Conservation (phyloP, 2,888 invertebrate genomes). For the Frankliniella fusca region DNA sequence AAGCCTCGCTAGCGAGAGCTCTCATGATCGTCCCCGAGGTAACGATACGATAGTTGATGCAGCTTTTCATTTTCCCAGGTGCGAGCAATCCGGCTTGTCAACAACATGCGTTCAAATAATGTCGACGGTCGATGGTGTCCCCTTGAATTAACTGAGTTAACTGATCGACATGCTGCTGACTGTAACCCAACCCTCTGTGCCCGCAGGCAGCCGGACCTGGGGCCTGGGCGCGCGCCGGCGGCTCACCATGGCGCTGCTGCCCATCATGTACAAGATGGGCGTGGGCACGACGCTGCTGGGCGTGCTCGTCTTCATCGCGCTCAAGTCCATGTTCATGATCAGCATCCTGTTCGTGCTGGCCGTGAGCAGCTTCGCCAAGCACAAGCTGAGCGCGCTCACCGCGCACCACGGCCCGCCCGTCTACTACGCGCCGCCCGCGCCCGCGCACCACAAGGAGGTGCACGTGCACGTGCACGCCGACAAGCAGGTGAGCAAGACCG, state of each 20-base stretch:
- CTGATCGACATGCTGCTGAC: background rate
- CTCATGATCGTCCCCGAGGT: too few relatives aligned
- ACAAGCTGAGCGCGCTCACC: background rate
- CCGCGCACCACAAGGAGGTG: slow-evolving; percentile 29
- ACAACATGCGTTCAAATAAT: too few relatives aligned
- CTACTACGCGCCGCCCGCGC: background rate
- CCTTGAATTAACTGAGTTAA: too few relatives aligned
- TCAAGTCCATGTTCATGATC: slow-evolving; percentile 49
- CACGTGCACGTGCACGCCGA: slow-evolving; percentile 36
- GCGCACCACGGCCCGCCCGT: background rate
- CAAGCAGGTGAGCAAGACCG: slow-evolving; percentile 12
- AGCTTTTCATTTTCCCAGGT: too few relatives aligned
- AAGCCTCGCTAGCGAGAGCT: too few relatives aligned
- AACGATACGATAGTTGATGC: too few relatives aligned
- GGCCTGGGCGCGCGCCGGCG: slow-evolving; percentile 68
- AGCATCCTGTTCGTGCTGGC: slow-evolving; percentile 30
- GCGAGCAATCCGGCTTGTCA: too few relatives aligned
- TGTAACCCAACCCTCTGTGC: too few relatives aligned
- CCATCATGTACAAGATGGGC: slow-evolving; percentile 71
- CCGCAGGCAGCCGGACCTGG: slow-evolving; percentile 61
- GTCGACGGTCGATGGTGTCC: too few relatives aligned
- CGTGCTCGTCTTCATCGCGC: slow-evolving; percentile 65
- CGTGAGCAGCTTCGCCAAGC: slow-evolving; percentile 34
- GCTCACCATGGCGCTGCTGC: slow-evolving; percentile 65
- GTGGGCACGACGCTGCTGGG: slow-evolving; percentile 68